Base-by-base conservation (phyloP, 2,888 invertebrate genomes). In the Eupithecia dodoneata region DNA sequence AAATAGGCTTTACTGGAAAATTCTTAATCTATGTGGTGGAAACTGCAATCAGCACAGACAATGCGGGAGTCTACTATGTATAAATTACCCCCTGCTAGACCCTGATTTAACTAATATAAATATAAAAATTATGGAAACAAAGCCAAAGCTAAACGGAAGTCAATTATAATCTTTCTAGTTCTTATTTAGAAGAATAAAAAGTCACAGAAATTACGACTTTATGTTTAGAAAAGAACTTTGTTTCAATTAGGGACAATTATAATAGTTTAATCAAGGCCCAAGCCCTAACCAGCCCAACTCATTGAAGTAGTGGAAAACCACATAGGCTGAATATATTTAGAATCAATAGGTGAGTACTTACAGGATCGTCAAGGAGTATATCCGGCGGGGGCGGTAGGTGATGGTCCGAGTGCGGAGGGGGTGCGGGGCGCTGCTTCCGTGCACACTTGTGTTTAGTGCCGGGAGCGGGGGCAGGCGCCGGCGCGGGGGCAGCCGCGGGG, bases 321-420 rank as follows among this genome's bases (percentile, higher is more conserved):
- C 52, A n/a, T 52, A 59, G 0, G 18, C 2, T 9, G 7, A n/a
- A n/a, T n/a, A 55, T 55, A n/a, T n/a, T 9, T 55, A n/a, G n/a
- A 55, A 9, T 7, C 55, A 55, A 49, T 13, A 66, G 15, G 47
- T 18, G 12, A 70, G 30, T 77, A 89, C 88, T 80, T 87, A 92
- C 94, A 86, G 89, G 90, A 75, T 94, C 91, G 86, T 92, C 92
- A 63, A 91, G 89, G 63, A 91, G 89, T 82, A 94, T 93, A 85
- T 94, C 94, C 3, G 92, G 93, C 92, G 93, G 94, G 86, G 94
- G 94, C 85, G 94, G 94, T 85, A 94, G 91, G 90, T 95, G 92
- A 89, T 95, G 92, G 92, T 94, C 94, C 85, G 92, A 88, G 87
- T 91, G 91, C 10, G 91, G 89, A 77, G 93, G 89, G 77, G 93